These are phyloP conservation scores for Pogoniulus pusillus DNA, from an alignment of 2,797 vertebrate genomes.

Conservation along the genomic window DNA sequence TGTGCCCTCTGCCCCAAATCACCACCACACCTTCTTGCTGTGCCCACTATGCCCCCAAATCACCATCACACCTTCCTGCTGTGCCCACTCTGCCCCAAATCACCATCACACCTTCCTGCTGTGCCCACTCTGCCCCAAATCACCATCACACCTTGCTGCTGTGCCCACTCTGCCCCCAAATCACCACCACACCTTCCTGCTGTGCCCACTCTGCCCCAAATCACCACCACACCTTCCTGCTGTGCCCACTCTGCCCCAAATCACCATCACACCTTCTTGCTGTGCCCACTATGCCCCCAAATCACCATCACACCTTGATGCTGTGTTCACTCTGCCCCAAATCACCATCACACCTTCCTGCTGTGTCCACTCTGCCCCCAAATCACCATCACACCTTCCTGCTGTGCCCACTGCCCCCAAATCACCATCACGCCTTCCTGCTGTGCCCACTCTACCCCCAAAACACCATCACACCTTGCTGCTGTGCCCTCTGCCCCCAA, in stretches of 20 bases:
- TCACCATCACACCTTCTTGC: no score
- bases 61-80: no score
- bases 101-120: fast-evolving
- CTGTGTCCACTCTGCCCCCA: no score
- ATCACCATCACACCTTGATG: fast-evolving
- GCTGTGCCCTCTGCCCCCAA: no score
- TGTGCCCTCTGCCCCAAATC: background rate
- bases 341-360: background rate
- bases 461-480: no score
- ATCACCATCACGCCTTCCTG: no score
- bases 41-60: background rate
- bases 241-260: fast-evolving
- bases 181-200: fast-evolving
- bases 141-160: fast-evolving
- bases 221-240: fast-evolving
- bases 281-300: background rate
- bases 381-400: no score
- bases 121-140: no score
- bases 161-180: background rate
- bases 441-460: no score
- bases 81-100: background rate
- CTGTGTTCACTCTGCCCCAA: background rate
- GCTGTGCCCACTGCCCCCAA: no score
- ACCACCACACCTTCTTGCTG: fast-evolving
- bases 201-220: no score